Evolutionary conservation across 2,888 invertebrate species (phyloP).

Genomic region (Eilema griseolum): DNA sequence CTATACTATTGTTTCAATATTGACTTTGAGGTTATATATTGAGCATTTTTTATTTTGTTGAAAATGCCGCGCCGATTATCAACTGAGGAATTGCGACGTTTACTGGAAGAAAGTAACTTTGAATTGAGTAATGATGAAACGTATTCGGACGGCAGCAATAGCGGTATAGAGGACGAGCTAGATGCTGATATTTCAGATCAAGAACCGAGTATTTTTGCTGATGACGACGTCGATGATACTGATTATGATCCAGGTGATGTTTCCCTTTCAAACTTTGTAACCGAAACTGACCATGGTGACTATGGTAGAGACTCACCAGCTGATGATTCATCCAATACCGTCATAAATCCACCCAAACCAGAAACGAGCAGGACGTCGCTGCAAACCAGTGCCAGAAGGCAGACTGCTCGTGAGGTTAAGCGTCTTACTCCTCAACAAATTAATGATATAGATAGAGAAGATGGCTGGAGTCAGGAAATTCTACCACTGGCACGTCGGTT

Average conservation of each 20-base stretch:
- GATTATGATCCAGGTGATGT: slow-evolving; percentile 28
- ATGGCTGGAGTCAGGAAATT: slow-evolving; percentile 25
- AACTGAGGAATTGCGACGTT: slow-evolving; percentile 23
- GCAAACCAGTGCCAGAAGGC: slow-evolving; percentile 16
- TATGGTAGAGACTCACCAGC: slow-evolving; percentile 25
- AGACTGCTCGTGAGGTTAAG: slow-evolving; percentile 29
- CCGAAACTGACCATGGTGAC: slow-evolving; percentile 18
- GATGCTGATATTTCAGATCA: slow-evolving; percentile 25
- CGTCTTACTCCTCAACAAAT: slow-evolving; percentile 26
- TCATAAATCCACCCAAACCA: slow-evolving; percentile 23
- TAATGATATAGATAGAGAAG: slow-evolving; percentile 24
- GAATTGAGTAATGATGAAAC: slow-evolving; percentile 24
- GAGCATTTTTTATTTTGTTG: slow-evolving; percentile 17
- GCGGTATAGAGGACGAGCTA: slow-evolving; percentile 9
- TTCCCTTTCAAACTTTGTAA: slow-evolving; percentile 23
- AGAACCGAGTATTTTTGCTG: slow-evolving; percentile 28
- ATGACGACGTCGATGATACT: slow-evolving; percentile 21
- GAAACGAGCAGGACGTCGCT: slow-evolving; percentile 15
- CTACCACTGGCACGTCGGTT: slow-evolving; percentile 20
- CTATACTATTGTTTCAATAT: not conserved
- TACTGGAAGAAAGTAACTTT: slow-evolving; percentile 27
- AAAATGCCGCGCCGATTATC: slow-evolving; percentile 21
- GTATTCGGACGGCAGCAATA: slow-evolving; percentile 22
- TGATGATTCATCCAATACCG: slow-evolving; percentile 20
- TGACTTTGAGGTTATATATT: slow-evolving; percentile 6